Percentiles rank a stretch among this genome's conserved stretches.
These are phyloP conservation scores for Heliocidaris tuberculata DNA, from an alignment of 35 echinoderm and acorn worm species.

Conservation along the genomic window DNA sequence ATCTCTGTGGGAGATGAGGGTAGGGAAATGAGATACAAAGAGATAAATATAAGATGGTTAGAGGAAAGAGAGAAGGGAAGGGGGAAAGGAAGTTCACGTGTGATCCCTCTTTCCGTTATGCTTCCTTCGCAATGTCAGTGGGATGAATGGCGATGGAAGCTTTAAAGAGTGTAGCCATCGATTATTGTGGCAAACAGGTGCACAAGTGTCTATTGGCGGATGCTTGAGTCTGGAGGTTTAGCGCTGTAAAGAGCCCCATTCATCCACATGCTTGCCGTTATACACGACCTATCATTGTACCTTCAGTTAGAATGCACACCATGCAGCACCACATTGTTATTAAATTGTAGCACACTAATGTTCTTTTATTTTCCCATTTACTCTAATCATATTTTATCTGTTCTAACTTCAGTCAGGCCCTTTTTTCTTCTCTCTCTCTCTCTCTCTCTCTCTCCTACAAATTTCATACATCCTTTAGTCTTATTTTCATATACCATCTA, in stretches of 20 bases:
- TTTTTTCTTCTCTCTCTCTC: no score
- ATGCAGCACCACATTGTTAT: not conserved
- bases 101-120: not conserved
- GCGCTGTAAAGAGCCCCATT: not conserved
- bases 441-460: no score
- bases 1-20: not conserved
- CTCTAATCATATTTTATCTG: not conserved
- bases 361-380: not conserved
- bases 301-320: not conserved
- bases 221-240: not conserved
- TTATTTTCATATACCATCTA: no score
- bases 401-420: not conserved
- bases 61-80: not conserved
- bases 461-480: no score
- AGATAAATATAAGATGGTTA: constrained; percentile 5
- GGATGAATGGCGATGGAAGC: constrained; percentile 7
- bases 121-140: not conserved
- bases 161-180: constrained; percentile 10
- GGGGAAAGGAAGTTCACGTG: not conserved
- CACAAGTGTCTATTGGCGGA: not conserved
- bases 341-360: not conserved
- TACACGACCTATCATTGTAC: not conserved
- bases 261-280: not conserved
- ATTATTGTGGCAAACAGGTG: not conserved
- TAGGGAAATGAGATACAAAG: not conserved